These are phyloP conservation scores for Acrossocheilus wenchowensis DNA, from an alignment of 2,797 vertebrate species.

Conservation along the genomic window DNA sequence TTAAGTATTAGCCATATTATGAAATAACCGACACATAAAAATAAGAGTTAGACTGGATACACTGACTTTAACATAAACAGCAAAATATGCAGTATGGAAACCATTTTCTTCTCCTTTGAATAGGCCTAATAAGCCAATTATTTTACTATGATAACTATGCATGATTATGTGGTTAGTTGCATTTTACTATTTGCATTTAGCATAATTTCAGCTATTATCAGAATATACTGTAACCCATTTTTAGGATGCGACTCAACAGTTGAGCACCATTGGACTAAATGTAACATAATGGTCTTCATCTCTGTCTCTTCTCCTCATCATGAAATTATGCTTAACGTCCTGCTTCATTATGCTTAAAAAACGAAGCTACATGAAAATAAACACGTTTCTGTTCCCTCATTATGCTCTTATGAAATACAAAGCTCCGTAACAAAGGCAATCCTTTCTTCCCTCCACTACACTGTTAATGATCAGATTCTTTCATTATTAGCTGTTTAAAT, in stretches of 20 bases:
- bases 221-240: not conserved
- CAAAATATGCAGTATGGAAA: not conserved
- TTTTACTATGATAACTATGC: not conserved
- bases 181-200: not conserved
- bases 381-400: not conserved
- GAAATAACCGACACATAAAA: not conserved
- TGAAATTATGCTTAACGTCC: not conserved
- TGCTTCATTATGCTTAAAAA: slow-evolving; percentile 16
- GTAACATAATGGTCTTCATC: not conserved
- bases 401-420: slow-evolving; percentile 8
- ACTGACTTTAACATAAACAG: not conserved
- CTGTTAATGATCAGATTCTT: not conserved
- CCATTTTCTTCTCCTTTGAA: not conserved
- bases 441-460: not conserved
- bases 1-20: not conserved
- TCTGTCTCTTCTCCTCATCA: not conserved
- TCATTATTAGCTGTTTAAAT: slow-evolving; percentile 13
- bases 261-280: not conserved
- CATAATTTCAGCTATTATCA: not conserved
- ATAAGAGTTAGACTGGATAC: not conserved
- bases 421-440: not conserved
- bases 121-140: not conserved
- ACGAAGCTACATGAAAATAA: not conserved
- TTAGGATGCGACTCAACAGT: not conserved
- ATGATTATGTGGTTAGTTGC: not conserved